These are phyloP conservation scores for Sebastes jordani DNA, from an alignment of 2,797 vertebrate species.

Conservation along the genomic window DNA sequence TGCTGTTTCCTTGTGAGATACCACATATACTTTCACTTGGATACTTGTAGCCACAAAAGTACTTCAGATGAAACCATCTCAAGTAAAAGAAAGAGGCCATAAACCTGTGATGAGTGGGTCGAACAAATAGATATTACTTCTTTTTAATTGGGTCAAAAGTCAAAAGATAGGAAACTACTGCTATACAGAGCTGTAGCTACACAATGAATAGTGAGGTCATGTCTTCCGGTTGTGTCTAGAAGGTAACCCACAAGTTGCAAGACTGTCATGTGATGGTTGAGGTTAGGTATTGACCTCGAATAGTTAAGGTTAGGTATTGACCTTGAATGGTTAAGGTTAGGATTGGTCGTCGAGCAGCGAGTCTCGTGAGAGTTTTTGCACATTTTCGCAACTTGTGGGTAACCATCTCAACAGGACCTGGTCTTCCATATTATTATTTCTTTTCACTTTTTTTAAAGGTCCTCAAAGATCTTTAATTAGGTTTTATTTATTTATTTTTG, in stretches of 20 bases:
- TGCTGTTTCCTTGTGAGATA: background rate
- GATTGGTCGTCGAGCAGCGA: no score
- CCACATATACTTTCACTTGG: no score
- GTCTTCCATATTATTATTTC: background rate
- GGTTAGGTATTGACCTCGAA: no score
- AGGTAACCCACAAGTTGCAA: no score
- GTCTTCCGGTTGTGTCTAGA: no score
- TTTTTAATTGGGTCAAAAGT: background rate
- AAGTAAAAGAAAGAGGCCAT: background rate
- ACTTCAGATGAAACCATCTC: background rate
- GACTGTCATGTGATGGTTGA: no score
- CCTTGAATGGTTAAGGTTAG: no score
- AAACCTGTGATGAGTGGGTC: background rate
- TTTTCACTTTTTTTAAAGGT: no score
- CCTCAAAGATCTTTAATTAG: background rate
- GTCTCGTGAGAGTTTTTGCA: no score
- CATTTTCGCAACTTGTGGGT: no score
- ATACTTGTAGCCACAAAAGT: no score
- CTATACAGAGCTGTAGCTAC: background rate
- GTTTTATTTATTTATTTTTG: background rate
- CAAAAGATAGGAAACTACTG: background rate
- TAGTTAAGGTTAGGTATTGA: no score
- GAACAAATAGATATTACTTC: background rate
- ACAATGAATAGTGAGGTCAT: background rate
- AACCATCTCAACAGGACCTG: background rate